These are phyloP conservation scores for Homalodisca vitripennis DNA, from an alignment of 1,140 invertebrate genomes.

Conservation along the genomic window DNA sequence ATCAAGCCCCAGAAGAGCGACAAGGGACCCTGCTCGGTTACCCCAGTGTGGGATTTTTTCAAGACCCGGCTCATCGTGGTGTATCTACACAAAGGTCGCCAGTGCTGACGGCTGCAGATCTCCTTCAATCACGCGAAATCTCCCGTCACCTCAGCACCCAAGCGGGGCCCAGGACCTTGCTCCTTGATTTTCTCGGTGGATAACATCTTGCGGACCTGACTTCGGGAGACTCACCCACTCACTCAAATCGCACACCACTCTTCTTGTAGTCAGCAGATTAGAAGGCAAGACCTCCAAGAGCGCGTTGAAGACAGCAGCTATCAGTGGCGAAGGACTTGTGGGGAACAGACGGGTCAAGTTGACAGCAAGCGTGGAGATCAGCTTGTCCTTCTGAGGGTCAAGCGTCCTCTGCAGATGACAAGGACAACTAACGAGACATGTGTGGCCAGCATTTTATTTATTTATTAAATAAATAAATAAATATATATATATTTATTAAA, in stretches of 20 bases:
- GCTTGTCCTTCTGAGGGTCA: too few relatives aligned
- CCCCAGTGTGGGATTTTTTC: not conserved
- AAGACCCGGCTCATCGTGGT: not conserved
- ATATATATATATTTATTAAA: too few relatives aligned
- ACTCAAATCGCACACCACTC: too few relatives aligned
- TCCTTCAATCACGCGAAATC: slow-evolving; percentile 34
- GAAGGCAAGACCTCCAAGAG: slow-evolving; percentile 36
- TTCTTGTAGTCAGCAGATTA: slow-evolving; percentile 26
- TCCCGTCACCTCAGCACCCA: slow-evolving; percentile 1
- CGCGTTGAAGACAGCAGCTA: not conserved
- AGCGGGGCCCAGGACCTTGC: slow-evolving; percentile 18
- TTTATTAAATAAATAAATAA: too few relatives aligned
- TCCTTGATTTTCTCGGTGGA: slow-evolving; percentile 56
- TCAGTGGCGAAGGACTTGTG: not conserved
- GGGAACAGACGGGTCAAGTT: slow-evolving; percentile 32
- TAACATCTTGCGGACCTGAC: slow-evolving; percentile 61
- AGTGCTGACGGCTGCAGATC: slow-evolving; percentile 32
- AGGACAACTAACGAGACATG: slow-evolving; percentile 48
- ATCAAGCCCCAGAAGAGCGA: not conserved
- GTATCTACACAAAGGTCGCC: not conserved
- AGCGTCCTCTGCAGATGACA: slow-evolving; percentile 45
- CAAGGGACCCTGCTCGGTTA: not conserved
- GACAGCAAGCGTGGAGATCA: too few relatives aligned
- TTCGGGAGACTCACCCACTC: slow-evolving; percentile 51
- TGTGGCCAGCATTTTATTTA: slow-evolving; percentile 83